These are phyloP conservation scores for Cyclopterus lumpus DNA, from an alignment of 2,797 vertebrate species.

Conservation along the genomic window DNA sequence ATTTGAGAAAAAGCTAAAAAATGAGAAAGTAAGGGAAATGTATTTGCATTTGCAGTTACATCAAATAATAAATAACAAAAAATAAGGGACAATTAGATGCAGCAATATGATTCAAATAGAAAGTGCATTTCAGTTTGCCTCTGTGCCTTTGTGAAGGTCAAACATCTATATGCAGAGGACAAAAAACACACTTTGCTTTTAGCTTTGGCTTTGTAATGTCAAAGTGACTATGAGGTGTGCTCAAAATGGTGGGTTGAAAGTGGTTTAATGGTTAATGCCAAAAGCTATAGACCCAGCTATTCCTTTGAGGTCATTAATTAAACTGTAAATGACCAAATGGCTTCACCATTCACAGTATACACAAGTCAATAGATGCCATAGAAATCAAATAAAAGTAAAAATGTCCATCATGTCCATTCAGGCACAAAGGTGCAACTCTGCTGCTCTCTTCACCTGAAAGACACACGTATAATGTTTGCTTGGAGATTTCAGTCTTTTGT, in stretches of 20 bases:
- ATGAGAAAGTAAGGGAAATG: slow-evolving; percentile 7
- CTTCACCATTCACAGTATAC: slow-evolving; percentile 20
- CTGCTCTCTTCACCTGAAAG: slow-evolving; percentile 46
- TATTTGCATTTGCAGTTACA: neutral
- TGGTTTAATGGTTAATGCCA: slow-evolving; percentile 3
- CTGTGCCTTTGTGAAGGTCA: neutral
- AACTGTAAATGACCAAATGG: slow-evolving; percentile 16
- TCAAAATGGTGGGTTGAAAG: slow-evolving; percentile 17
- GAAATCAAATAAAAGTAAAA: slow-evolving; percentile 40
- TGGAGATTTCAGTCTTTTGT: slow-evolving; percentile 53
- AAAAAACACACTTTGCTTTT: slow-evolving; percentile 19
- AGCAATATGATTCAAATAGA: neutral
- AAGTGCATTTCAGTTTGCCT: neutral
- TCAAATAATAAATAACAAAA: neutral
- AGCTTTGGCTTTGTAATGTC: slow-evolving; percentile 16
- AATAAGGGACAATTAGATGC: neutral
- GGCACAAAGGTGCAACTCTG: neutral
- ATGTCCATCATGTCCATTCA: slow-evolving; percentile 28
- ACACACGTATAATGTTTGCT: slow-evolving; percentile 51
- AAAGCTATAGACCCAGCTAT: neutral
- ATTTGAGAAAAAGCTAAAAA: slow-evolving; percentile 4
- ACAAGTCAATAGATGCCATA: slow-evolving; percentile 1
- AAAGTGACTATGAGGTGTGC: neutral
- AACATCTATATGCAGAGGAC: neutral
- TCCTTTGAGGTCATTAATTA: neutral